Evolutionary conservation across 1,140 invertebrate genomes (phyloP).

Genomic region (Frieseomelitta varia): DNA sequence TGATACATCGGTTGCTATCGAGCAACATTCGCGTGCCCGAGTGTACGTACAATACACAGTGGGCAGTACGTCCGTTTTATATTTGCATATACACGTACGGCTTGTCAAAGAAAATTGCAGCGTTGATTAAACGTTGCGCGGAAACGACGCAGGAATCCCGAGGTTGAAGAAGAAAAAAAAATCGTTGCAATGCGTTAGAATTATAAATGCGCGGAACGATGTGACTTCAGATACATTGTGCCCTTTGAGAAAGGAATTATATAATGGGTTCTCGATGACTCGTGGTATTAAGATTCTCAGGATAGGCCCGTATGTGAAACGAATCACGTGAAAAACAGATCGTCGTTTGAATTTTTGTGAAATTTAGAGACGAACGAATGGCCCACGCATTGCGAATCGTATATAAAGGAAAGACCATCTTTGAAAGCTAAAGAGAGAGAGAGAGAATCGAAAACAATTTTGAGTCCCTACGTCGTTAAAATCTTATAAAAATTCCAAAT

Average conservation of each 20-base stretch:
- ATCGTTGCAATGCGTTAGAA: neutral
- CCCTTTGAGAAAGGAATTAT: neutral
- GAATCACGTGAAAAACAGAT: too few relatives aligned
- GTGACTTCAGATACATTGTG: neutral
- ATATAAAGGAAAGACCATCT: too few relatives aligned
- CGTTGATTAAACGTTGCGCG: neutral
- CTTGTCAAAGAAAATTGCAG: neutral
- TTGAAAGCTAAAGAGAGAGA: too few relatives aligned
- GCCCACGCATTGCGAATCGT: too few relatives aligned
- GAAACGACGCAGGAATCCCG: neutral
- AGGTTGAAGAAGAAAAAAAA: neutral
- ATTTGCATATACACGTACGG: neutral
- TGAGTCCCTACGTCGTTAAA: too few relatives aligned
- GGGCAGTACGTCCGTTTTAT: neutral
- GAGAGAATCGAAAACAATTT: too few relatives aligned
- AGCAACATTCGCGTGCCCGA: neutral
- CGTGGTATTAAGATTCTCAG: too few relatives aligned
- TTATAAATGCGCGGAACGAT: neutral
- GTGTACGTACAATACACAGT: neutral
- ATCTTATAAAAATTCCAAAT: too few relatives aligned
- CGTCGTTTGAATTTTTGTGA: too few relatives aligned
- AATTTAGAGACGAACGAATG: too few relatives aligned
- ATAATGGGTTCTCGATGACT: neutral
- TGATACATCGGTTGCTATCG: neutral
- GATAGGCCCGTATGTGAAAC: too few relatives aligned